Conservation (phyloP, 2,113 vertebrate genomes). For the Rynchops niger region DNA sequence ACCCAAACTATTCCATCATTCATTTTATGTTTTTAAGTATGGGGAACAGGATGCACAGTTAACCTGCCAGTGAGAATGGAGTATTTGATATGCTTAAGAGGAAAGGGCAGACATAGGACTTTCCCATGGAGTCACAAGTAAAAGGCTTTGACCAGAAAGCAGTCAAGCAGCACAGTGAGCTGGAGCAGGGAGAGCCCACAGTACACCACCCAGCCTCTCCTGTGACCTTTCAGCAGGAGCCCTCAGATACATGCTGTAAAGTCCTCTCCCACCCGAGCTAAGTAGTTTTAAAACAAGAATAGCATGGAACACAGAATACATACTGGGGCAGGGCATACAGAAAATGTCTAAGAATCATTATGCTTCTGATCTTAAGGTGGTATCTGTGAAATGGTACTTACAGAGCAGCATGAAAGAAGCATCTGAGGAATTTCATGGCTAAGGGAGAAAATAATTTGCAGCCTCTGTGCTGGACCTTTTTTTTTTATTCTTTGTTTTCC, state of each 20-base stretch:
- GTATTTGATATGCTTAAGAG: neutral
- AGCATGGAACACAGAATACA: neutral
- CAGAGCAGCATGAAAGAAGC: neutral
- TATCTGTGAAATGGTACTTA: neutral
- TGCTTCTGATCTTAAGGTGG: neutral
- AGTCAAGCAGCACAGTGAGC: neutral
- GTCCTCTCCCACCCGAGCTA: neutral
- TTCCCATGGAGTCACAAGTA: neutral
- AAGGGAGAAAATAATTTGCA: neutral
- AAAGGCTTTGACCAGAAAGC: neutral
- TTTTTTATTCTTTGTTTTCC: neutral
- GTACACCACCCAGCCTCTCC: neutral
- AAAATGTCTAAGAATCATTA: neutral
- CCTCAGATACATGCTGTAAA: neutral
- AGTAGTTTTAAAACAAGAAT: neutral
- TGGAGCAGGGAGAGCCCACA: neutral
- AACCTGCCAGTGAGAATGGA: neutral
- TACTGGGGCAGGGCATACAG: neutral
- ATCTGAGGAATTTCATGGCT: neutral
- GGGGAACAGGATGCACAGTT: neutral
- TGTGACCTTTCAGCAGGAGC: neutral
- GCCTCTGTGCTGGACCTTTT: neutral
- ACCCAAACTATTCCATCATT: neutral
- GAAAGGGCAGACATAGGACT: neutral
- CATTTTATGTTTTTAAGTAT: neutral